phyloP scores from a whole-genome alignment of 2,888 invertebrate genomes.

The Sphinx pinastri region DNA sequence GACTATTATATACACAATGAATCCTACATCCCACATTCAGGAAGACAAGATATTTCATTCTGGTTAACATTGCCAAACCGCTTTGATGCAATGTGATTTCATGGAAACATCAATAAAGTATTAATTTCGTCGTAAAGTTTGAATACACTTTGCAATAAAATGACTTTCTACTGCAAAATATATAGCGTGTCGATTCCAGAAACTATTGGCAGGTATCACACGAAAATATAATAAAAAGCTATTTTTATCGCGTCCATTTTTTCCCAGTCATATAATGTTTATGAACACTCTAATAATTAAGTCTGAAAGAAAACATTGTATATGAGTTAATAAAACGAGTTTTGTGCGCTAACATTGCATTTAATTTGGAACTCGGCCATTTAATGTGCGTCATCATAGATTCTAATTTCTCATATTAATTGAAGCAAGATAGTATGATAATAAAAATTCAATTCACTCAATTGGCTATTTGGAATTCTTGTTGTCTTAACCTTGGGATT shows the following conservation, averaged over 20 bases:
- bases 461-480: no score
- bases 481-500: no score
- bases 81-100: constrained; percentile 3
- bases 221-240: constrained; percentile 24
- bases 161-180: not conserved
- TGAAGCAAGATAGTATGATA: no score
- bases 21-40: no score
- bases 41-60: no score
- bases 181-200: not conserved
- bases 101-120: constrained; percentile 21
- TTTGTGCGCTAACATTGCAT: constrained; percentile 11
- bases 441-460: no score
- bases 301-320: constrained; percentile 15
- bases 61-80: not conserved
- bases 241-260: not conserved
- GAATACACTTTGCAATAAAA: constrained; percentile 16
- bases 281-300: constrained; percentile 12
- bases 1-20: no score
- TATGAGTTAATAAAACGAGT: constrained; percentile 12
- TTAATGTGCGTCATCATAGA: not conserved
- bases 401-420: not conserved
- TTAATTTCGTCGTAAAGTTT: constrained; percentile 12
- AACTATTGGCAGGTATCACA: constrained; percentile 22
- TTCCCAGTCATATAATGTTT: constrained; percentile 5
- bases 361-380: not conserved